phyloP scores from a whole-genome alignment of 2,113 vertebrate genomes.

The Leptosomus discolor region DNA sequence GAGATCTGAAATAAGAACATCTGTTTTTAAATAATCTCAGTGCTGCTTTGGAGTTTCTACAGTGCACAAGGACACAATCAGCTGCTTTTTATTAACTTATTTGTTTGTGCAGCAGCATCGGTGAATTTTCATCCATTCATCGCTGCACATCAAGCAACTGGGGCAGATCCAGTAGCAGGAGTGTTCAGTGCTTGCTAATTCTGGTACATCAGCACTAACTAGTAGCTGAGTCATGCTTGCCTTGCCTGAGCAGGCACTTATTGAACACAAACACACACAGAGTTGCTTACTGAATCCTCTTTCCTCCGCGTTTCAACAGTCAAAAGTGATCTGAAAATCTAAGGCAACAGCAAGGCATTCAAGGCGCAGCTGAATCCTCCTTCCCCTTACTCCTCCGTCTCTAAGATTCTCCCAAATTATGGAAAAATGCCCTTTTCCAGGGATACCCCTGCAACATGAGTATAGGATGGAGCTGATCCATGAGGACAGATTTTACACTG shows the following conservation, averaged over 20 bases:
- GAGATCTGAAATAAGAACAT: conserved; percentile 38
- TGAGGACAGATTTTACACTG: background rate
- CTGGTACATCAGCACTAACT: background rate
- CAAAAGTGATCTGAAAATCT: background rate
- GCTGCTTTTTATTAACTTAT: conserved; percentile 54
- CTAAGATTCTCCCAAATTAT: background rate
- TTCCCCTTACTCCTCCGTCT: background rate
- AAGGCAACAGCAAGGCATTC: background rate
- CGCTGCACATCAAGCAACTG: conserved; percentile 2
- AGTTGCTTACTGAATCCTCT: background rate
- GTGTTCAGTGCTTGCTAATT: background rate
- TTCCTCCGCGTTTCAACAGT: background rate
- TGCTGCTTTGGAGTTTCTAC: background rate
- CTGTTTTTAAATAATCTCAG: conserved; percentile 40
- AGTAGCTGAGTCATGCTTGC: conserved; percentile 21
- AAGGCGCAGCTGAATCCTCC: background rate
- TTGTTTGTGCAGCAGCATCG: conserved; percentile 43
- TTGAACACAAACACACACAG: background rate
- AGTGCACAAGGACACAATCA: conserved; percentile 16
- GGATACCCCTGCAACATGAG: background rate
- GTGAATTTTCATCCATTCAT: conserved; percentile 42
- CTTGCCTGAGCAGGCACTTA: background rate
- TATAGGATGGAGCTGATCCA: background rate
- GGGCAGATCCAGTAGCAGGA: conserved; percentile 39
- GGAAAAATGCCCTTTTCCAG: background rate